A percentile compares a stretch with the other conserved stretches of the same genome.
These are phyloP conservation scores for Lycaena phlaeas DNA, from an alignment of 2,888 invertebrate species.

Conservation along the genomic window DNA sequence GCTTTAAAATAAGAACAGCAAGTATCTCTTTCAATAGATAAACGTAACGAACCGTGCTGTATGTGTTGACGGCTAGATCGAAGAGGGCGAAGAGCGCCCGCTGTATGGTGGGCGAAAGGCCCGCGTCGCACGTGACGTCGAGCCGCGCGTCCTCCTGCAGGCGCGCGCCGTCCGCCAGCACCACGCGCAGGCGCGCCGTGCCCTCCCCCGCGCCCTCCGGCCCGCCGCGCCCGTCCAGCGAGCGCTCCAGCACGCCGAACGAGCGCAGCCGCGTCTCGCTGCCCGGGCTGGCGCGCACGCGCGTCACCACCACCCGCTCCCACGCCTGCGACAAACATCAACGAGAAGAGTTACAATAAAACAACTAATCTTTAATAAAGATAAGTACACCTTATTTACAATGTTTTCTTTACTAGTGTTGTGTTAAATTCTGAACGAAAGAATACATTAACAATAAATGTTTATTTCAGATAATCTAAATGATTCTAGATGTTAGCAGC, in stretches of 20 bases:
- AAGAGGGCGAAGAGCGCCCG: constrained; percentile 41
- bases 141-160: constrained; percentile 73
- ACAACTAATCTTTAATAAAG: too few relatives aligned
- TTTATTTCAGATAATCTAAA: too few relatives aligned
- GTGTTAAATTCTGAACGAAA: too few relatives aligned
- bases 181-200: constrained; percentile 53
- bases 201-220: constrained; percentile 72
- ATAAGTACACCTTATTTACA: too few relatives aligned
- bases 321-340: constrained; percentile 77
- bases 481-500: too few relatives aligned
- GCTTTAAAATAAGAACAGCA: too few relatives aligned
- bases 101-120: constrained; percentile 45
- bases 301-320: constrained; percentile 64
- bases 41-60: constrained; percentile 43
- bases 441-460: too few relatives aligned
- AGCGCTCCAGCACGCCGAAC: constrained; percentile 75
- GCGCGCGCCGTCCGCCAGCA: constrained; percentile 52
- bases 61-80: constrained; percentile 48
- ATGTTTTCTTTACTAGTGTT: too few relatives aligned
- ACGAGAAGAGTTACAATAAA: too few relatives aligned
- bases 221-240: constrained; percentile 76
- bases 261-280: constrained; percentile 78
- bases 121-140: constrained; percentile 53
- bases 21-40: too few relatives aligned
- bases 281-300: constrained; percentile 52